Base-by-base conservation (phyloP, 2,888 invertebrate species). In the Synanthedon tipuliformis region DNA sequence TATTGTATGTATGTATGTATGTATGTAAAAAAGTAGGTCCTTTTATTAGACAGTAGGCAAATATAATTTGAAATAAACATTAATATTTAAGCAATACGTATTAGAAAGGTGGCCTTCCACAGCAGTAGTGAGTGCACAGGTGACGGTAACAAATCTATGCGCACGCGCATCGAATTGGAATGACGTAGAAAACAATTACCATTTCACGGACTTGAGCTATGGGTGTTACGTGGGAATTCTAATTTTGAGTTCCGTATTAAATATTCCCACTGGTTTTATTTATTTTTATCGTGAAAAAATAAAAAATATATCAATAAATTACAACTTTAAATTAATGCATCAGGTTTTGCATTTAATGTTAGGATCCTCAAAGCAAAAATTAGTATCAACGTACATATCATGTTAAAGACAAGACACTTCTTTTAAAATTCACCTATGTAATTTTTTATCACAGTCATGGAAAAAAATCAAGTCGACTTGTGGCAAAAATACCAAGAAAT, bases 121-220 rank as follows among this genome's bases (percentile, higher is more conserved):
- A 41, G 54, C 59, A 58, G 55, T 61, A 70, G 75, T 64, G 70
- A 73, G 73, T 64, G 58, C 68, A 65, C 72, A 74, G 76, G 67
- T 69, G 79, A 79, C 82, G 70, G 75, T 73, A 70, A 82, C 78
- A 73, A 84, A 85, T 86, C 71, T 68, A 50, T 56, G 67, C 67
- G 77, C 81, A 79, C 69, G 86, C 86, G 80, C 77, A 67, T 59
- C 85, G 69, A 86, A 86, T 84, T 59, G 63, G 61, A 75, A 78
- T 74, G 74, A 75, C 75, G 66, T 71, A 69, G 71, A 73, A 34
- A 78, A 82, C 80, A 79, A 81, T 81, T 73, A 75, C 67, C 68
- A 66, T 70, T 62, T 65, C 69, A 62, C 69, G 72, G 66, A 71
- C 58, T 70, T 69, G 68, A 74, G 73, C 69, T 61, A 66, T 75